phyloP scores from a whole-genome alignment of 1,140 invertebrate genomes.

The Orius insidiosus region DNA sequence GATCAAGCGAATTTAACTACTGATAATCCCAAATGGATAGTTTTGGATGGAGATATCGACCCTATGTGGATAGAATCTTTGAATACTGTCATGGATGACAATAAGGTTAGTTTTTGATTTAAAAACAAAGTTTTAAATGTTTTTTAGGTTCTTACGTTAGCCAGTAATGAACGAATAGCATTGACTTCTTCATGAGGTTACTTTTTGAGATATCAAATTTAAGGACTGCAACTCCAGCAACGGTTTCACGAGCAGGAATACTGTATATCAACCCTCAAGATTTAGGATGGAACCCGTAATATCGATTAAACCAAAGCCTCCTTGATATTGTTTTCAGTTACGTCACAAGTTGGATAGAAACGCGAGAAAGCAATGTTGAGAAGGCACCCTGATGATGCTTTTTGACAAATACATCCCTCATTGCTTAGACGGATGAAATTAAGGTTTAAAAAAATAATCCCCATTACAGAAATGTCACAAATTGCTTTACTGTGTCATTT shows the following conservation, averaged over 20 bases:
- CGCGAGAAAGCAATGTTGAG: constrained; percentile 50
- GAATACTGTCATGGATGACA: constrained; percentile 85
- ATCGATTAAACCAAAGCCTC: background rate
- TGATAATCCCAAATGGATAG: constrained; percentile 90
- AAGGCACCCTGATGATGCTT: constrained; percentile 77
- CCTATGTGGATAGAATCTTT: constrained; percentile 98
- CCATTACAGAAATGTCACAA: constrained; percentile 84
- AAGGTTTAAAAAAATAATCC: constrained; percentile 87
- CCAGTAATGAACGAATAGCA: constrained; percentile 91
- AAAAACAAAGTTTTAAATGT: constrained; percentile 4
- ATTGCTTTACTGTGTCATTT: constrained; percentile 87
- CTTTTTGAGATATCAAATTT: constrained; percentile 94
- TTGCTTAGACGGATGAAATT: constrained; percentile 70
- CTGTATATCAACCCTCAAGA: constrained; percentile 86
- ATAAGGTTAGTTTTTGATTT: constrained; percentile 36
- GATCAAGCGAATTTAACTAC: constrained; percentile 81
- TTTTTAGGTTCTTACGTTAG: constrained; percentile 62
- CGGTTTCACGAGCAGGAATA: constrained; percentile 87
- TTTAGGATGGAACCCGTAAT: constrained; percentile 92
- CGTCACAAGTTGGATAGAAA: constrained; percentile 91
- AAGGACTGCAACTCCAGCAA: constrained; percentile 89
- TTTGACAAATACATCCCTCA: constrained; percentile 93
- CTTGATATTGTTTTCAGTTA: constrained; percentile 29
- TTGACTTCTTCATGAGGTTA: constrained; percentile 79
- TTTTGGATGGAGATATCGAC: constrained; percentile 93